Evolutionary conservation across 2,888 invertebrate species (phyloP).

Genomic region (Dolichomitus sp.): DNA sequence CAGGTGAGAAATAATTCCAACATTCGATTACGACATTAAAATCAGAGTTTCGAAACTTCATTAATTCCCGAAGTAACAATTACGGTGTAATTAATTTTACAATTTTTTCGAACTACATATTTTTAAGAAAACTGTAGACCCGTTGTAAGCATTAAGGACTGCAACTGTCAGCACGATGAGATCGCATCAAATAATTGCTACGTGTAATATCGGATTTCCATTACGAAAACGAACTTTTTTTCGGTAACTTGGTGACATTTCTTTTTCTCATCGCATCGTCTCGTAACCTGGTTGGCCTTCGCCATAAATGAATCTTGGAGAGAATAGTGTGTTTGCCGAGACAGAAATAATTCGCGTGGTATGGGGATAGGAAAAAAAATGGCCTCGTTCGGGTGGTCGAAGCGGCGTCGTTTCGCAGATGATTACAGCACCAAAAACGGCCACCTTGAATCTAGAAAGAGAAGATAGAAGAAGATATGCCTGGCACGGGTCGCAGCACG

Average conservation of each 20-base stretch:
- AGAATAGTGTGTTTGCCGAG: conserved; percentile 4
- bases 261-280: background rate
- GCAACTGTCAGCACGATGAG: background rate
- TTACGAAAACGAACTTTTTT: background rate
- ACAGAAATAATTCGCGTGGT: conserved; percentile 40
- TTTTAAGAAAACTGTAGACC: too few relatives aligned
- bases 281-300: background rate
- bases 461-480: conserved; percentile 19
- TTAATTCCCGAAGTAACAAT: too few relatives aligned
- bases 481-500: conserved; percentile 25
- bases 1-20: conserved; percentile 87
- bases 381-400: conserved; percentile 23
- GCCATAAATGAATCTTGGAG: conserved; percentile 42
- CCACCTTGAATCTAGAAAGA: conserved; percentile 37
- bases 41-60: background rate
- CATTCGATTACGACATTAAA: conserved; percentile 5
- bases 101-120: too few relatives aligned
- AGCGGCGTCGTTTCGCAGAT: conserved; percentile 56
- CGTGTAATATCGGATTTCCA: background rate
- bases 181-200: background rate
- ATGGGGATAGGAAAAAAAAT: conserved; percentile 16
- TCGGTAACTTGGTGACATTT: background rate
- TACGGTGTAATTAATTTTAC: too few relatives aligned
- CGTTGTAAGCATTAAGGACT: background rate
- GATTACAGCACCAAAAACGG: conserved; percentile 54